These are phyloP conservation scores for Drosophila insularis DNA, from an alignment of 1,140 invertebrate genomes.

Conservation along the genomic window DNA sequence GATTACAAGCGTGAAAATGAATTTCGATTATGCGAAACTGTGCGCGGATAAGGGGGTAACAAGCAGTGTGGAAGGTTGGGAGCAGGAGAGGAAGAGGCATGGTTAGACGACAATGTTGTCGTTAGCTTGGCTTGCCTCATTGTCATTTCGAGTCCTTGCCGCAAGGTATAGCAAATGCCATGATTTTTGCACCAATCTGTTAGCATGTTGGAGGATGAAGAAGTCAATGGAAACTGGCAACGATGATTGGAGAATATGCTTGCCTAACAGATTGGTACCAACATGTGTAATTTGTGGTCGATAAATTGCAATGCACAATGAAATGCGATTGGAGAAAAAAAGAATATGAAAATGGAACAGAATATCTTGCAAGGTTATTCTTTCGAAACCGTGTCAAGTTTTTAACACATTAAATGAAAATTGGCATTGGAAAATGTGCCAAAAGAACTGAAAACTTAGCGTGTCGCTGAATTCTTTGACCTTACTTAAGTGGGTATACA, in stretches of 20 bases:
- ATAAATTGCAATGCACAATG: conserved; percentile 11
- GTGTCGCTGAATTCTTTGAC: too few species aligned
- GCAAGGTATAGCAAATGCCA: conserved; percentile 49
- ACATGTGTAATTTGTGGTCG: conserved; percentile 8
- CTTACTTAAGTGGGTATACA: too few species aligned
- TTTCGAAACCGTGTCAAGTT: too few species aligned
- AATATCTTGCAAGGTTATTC: neutral
- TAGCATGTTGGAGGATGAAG: too few species aligned
- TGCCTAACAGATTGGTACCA: conserved; percentile 2
- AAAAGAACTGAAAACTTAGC: too few species aligned
- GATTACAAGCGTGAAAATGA: conserved; percentile 75
- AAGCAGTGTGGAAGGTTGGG: conserved; percentile 26
- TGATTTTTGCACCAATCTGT: conserved; percentile 41
- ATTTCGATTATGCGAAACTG: conserved; percentile 64
- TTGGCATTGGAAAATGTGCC: too few species aligned
- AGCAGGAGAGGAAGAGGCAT: neutral
- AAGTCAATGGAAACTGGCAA: neutral
- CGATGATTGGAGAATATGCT: conserved; percentile 5
- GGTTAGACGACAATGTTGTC: conserved; percentile 17
- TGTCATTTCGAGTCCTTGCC: conserved; percentile 46
- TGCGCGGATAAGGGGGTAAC: neutral
- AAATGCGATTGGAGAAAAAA: too few species aligned
- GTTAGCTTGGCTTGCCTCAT: conserved; percentile 25
- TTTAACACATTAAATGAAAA: too few species aligned
- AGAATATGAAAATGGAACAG: too few species aligned